Conservation (phyloP, 2,888 invertebrate genomes). For the Sphaerophoria rueppellii region DNA sequence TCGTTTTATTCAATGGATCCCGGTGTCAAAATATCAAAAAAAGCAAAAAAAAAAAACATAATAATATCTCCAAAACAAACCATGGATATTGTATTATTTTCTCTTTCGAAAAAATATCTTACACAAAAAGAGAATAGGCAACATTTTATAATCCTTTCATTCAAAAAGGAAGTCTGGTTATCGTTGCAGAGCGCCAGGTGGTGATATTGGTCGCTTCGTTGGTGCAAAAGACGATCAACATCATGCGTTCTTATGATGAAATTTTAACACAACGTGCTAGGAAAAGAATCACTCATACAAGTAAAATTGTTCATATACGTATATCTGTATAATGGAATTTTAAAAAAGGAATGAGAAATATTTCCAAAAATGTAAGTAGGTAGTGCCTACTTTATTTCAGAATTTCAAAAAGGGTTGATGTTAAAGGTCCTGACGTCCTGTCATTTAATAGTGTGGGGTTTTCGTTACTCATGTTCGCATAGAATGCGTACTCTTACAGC, state of each 20-base stretch:
- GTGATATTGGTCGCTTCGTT: conserved; percentile 15
- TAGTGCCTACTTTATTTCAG: conserved; percentile 21
- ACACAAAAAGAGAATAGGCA: conserved; percentile 10
- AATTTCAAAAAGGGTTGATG: conserved; percentile 58
- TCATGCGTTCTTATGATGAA: conserved; percentile 33
- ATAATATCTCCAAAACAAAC: conserved; percentile 38
- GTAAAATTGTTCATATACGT: neutral
- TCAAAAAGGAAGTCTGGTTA: conserved; percentile 70
- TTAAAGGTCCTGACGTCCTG: conserved; percentile 54
- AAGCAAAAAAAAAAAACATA: conserved; percentile 43
- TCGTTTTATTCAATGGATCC: conserved; percentile 53
- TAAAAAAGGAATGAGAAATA: conserved; percentile 53
- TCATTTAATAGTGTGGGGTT: conserved; percentile 40
- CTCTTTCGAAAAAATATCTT: conserved; percentile 37
- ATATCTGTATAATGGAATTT: conserved; percentile 17
- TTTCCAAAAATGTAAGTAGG: conserved; percentile 35
- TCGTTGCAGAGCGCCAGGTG: conserved; percentile 70
- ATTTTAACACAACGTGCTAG: conserved; percentile 27
- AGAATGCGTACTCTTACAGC: conserved; percentile 29
- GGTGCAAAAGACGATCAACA: conserved; percentile 56
- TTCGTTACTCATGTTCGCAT: conserved; percentile 7
- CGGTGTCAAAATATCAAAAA: conserved; percentile 48
- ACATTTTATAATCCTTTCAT: conserved; percentile 67
- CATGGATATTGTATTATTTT: conserved; percentile 63
- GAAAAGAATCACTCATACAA: conserved; percentile 41